Percentiles rank a stretch among this genome's conserved stretches.
phyloP scores from a whole-genome alignment of 2,113 vertebrate genomes.

The Dipodomys merriami region DNA sequence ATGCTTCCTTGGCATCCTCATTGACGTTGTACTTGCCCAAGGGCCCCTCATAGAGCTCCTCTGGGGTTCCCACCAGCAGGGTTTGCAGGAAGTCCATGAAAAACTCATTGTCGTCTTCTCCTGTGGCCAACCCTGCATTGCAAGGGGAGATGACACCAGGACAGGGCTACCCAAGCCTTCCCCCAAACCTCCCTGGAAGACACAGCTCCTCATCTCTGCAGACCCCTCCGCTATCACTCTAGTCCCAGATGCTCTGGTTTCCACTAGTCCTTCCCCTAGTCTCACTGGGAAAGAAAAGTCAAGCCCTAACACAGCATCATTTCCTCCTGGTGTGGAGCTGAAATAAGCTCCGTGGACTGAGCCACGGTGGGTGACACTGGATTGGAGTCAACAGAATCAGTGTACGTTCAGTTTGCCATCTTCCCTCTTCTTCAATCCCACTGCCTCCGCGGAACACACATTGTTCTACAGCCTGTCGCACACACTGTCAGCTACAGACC shows the following conservation, averaged over 20 bases:
- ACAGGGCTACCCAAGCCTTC: background rate
- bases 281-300: background rate
- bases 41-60: constrained; percentile 73
- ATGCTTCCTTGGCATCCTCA: background rate
- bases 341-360: background rate
- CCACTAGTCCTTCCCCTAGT: too few species aligned
- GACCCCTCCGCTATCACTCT: background rate
- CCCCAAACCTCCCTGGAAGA: background rate
- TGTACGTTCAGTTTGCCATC: background rate
- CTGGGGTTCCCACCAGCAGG: constrained; percentile 66
- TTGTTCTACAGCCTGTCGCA: too few species aligned
- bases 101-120: constrained; percentile 56
- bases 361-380: background rate
- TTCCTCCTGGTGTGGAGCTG: background rate
- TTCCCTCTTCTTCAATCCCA: too few species aligned
- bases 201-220: background rate
- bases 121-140: constrained; percentile 42
- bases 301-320: too few species aligned
- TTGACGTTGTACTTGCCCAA: constrained; percentile 58
- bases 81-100: constrained; percentile 80
- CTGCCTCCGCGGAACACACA: too few species aligned
- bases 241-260: background rate
- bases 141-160: background rate
- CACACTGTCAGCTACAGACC: too few species aligned
- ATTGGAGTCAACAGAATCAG: background rate